A percentile compares a stretch with the other conserved stretches of the same genome.
phyloP scores from a whole-genome alignment of 2,797 vertebrate species.

The Sandelia bainsii region DNA sequence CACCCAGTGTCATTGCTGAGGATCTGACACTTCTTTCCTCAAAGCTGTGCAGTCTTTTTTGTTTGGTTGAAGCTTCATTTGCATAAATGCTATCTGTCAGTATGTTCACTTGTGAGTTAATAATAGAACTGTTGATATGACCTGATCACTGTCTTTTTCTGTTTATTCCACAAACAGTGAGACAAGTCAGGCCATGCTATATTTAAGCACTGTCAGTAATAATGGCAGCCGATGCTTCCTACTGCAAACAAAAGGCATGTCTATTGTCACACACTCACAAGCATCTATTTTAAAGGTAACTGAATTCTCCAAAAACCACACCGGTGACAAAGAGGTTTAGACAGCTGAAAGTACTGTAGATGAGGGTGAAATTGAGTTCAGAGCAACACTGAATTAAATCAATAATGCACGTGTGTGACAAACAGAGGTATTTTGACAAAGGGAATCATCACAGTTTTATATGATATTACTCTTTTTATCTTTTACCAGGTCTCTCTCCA shows the following conservation, averaged over 20 bases:
- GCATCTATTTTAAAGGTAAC: constrained; percentile 34
- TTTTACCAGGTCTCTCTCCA: constrained; percentile 52
- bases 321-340: constrained; percentile 46
- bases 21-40: constrained; percentile 38
- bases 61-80: constrained; percentile 47
- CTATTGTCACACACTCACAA: constrained; percentile 42
- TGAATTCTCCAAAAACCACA: constrained; percentile 20
- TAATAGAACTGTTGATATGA: constrained; percentile 69
- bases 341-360: constrained; percentile 41
- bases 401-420: constrained; percentile 58
- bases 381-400: constrained; percentile 54
- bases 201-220: constrained; percentile 62
- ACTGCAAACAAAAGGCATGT: constrained; percentile 33
- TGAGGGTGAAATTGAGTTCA: constrained; percentile 63
- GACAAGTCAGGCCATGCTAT: constrained; percentile 54
- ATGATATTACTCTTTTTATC: constrained; percentile 56
- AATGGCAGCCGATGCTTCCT: constrained; percentile 31
- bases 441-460: constrained; percentile 53
- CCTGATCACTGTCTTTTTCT: constrained; percentile 45
- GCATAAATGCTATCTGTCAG: constrained; percentile 51
- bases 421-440: constrained; percentile 55
- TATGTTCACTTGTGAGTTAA: constrained; percentile 59
- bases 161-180: constrained; percentile 50
- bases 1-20: constrained; percentile 17
- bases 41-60: constrained; percentile 24